Percentiles rank a stretch among this genome's conserved stretches.
phyloP scores from a whole-genome alignment of 2,113 vertebrate species.

The Pteronura brasiliensis region DNA sequence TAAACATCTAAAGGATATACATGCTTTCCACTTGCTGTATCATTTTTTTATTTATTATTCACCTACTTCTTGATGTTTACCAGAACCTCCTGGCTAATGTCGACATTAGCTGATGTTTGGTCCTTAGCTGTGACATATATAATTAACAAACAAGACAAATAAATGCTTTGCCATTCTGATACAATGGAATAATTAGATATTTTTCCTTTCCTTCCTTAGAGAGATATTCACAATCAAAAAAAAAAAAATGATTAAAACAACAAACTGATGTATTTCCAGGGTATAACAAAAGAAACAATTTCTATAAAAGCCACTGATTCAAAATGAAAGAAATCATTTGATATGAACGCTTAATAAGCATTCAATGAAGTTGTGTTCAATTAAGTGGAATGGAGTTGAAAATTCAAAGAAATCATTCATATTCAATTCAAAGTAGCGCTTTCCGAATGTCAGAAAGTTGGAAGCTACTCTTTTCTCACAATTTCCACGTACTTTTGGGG shows the following conservation, averaged over 20 bases:
- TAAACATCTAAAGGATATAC: constrained; percentile 21
- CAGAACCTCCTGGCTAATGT: constrained; percentile 64
- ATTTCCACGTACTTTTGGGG: neutral
- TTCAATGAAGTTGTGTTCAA: constrained; percentile 49
- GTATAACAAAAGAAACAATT: constrained; percentile 30
- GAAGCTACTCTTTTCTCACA: constrained; percentile 40
- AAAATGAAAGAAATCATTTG: constrained; percentile 50
- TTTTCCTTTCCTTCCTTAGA: constrained; percentile 56
- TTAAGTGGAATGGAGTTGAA: constrained; percentile 40
- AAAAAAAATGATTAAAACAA: constrained; percentile 58
- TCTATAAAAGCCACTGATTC: constrained; percentile 51
- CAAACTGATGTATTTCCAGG: constrained; percentile 33
- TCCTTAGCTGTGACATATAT: constrained; percentile 65
- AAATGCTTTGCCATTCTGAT: constrained; percentile 48
- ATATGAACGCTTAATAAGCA: constrained; percentile 21
- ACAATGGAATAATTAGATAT: constrained; percentile 63
- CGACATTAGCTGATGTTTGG: constrained; percentile 46
- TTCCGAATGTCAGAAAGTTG: constrained; percentile 55
- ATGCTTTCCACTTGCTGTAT: neutral
- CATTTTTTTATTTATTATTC: constrained; percentile 40
- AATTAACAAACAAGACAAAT: constrained; percentile 76
- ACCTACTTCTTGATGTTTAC: constrained; percentile 41
- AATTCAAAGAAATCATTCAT: constrained; percentile 64
- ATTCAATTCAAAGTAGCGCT: constrained; percentile 22
- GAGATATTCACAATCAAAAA: constrained; percentile 52